A percentile compares a stretch with the other conserved stretches of the same genome.
These are phyloP conservation scores for Empis stercorea DNA, from an alignment of 2,888 invertebrate species.

Conservation along the genomic window DNA sequence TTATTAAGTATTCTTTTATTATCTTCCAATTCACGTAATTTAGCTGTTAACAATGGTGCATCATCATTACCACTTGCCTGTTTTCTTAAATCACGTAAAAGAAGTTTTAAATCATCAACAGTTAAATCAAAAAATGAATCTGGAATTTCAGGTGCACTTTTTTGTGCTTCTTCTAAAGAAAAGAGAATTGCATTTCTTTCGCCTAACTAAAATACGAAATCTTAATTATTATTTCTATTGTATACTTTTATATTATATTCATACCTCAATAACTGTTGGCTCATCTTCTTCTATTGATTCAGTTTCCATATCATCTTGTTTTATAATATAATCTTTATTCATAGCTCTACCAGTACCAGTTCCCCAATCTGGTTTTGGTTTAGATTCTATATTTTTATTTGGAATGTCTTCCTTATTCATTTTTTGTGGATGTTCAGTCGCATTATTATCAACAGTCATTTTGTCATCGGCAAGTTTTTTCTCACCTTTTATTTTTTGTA, in stretches of 20 bases:
- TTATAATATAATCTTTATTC: slow-evolving; percentile 11
- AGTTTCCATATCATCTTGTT: slow-evolving; percentile 5
- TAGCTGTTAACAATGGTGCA: slow-evolving; percentile 56
- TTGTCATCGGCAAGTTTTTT: slow-evolving; percentile 13
- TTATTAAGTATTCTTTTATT: slow-evolving; percentile 42
- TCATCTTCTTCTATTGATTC: slow-evolving; percentile 13
- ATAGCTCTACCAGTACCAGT: slow-evolving; percentile 24
- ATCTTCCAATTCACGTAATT: slow-evolving; percentile 46
- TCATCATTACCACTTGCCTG: slow-evolving; percentile 52
- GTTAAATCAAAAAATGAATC: slow-evolving; percentile 85
- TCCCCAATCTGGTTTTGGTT: slow-evolving; percentile 23
- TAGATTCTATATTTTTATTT: slow-evolving; percentile 7
- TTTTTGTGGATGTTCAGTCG: slow-evolving; percentile 26
- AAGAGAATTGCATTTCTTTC: slow-evolving; percentile 64
- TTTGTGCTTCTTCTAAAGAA: slow-evolving; percentile 46
- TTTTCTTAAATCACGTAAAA: slow-evolving; percentile 61
- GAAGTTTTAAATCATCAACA: slow-evolving; percentile 62
- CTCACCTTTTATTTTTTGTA: too few relatives aligned
- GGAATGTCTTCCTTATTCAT: neutral
- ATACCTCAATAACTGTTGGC: slow-evolving; percentile 26
- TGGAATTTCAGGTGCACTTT: slow-evolving; percentile 54
- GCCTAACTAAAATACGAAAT: slow-evolving; percentile 45
- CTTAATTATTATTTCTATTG: neutral
- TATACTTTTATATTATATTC: too few relatives aligned
- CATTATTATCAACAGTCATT: slow-evolving; percentile 2